These are phyloP conservation scores for Drosophila simulans DNA, from an alignment of 1,140 invertebrate genomes.

Conservation along the genomic window DNA sequence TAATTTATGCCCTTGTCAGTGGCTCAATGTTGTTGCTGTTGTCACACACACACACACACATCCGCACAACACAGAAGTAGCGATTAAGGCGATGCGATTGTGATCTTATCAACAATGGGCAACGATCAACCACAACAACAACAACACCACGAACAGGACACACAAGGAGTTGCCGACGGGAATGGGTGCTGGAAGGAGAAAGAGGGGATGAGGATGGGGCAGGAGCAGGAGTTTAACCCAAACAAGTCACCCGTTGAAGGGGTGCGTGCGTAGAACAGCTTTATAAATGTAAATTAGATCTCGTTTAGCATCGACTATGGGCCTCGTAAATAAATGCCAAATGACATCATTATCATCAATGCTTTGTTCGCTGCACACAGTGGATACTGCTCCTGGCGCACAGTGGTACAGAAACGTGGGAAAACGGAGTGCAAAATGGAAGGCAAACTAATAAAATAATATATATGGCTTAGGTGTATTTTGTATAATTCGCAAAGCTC, in stretches of 20 bases:
- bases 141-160: conserved; percentile 60
- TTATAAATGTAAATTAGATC: conserved; percentile 84
- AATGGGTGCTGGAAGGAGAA: not conserved
- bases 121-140: conserved; percentile 60
- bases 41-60: conserved; percentile 60
- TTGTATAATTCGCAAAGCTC: too few relatives aligned
- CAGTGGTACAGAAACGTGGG: conserved; percentile 3
- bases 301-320: conserved; percentile 82
- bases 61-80: conserved; percentile 33
- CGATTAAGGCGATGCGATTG: conserved; percentile 70
- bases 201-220: too few relatives aligned
- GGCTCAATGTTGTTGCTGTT: conserved; percentile 53
- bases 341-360: conserved; percentile 82
- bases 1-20: conserved; percentile 25
- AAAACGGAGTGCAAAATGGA: not conserved
- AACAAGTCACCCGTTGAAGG: conserved; percentile 57
- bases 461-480: too few relatives aligned
- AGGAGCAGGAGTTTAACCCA: conserved; percentile 21
- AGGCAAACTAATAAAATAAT: too few relatives aligned
- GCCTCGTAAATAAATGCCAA: conserved; percentile 84
- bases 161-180: conserved; percentile 56
- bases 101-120: conserved; percentile 78
- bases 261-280: conserved; percentile 83
- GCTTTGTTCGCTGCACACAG: conserved; percentile 57
- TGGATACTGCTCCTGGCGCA: not conserved